A percentile compares a stretch with the other conserved stretches of the same genome.
Evolutionary conservation across 2,113 vertebrate genomes (phyloP).

Genomic region (Symphodus melops): DNA sequence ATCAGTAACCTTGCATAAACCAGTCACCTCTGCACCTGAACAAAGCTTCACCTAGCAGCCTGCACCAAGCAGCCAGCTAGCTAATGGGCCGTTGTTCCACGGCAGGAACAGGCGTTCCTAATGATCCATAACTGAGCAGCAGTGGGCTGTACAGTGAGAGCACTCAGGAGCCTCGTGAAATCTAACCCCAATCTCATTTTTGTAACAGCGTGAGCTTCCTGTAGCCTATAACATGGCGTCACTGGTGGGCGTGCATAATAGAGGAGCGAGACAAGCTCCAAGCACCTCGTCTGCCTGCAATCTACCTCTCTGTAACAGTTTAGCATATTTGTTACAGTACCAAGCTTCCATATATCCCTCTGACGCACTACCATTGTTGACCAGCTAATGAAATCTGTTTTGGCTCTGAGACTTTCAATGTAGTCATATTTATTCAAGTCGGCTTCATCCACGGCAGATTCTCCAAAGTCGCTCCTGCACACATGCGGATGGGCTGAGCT

Average conservation of each 20-base stretch:
- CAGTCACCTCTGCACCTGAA: conserved; percentile 9
- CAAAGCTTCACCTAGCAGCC: conserved; percentile 31
- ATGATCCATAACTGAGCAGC: conserved; percentile 67
- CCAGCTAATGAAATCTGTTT: conserved; percentile 36
- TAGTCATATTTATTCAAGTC: conserved; percentile 36
- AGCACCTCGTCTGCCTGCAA: neutral
- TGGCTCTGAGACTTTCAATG: conserved; percentile 44
- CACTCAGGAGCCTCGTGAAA: conserved; percentile 65
- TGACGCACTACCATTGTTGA: conserved; percentile 36
- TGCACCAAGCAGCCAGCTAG: conserved; percentile 38
- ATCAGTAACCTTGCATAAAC: neutral
- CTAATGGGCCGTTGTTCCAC: conserved; percentile 59
- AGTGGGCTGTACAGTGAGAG: conserved; percentile 57
- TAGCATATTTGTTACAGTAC: conserved; percentile 25
- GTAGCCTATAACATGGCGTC: conserved; percentile 46
- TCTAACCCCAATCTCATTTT: conserved; percentile 59
- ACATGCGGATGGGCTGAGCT: conserved; percentile 37
- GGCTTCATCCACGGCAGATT: conserved; percentile 24
- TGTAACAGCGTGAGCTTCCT: conserved; percentile 57
- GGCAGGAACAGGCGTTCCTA: conserved; percentile 57
- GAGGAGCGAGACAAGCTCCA: conserved; percentile 11
- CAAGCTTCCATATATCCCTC: neutral
- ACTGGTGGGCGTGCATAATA: conserved; percentile 52
- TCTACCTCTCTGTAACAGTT: neutral
- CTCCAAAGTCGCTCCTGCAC: conserved; percentile 53